Base-by-base conservation (phyloP, 2,797 vertebrate species). In the Vespertilio murinus region DNA sequence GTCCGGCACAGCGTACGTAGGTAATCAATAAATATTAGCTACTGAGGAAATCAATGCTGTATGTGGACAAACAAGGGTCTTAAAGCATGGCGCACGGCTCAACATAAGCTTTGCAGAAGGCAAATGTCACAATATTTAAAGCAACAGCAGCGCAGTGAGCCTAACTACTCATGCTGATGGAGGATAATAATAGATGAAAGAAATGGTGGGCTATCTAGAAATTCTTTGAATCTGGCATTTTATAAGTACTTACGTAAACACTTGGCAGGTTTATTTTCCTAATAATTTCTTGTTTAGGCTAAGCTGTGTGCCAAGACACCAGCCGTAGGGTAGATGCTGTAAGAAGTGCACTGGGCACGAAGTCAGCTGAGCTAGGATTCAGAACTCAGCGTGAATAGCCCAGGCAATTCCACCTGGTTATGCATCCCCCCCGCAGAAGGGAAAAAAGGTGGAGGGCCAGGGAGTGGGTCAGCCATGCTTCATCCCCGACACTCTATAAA, bases 401-500 rank as follows among this genome's bases (percentile, higher is more conserved):
- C 80, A 89, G 17, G 67, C 64, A 82, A 61, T 54, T 82, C 25
- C 56, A 83, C 17, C 40, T 83, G 65, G 78, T 79, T 80, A 54
- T 22, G 4, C 25, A 42, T 77, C 81, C 28, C 54, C 42, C 10
- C 11, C 42, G n/a, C 54, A 81, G 86, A 87, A 78, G 56, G 84
- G 61, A 65, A 92, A 52, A 82, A 80, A 59, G 88, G 78, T 90
- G 75, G 8, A 90, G 82, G 42, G 59, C 69, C 77, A 88, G 28
- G 45, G 94, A 91, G 59, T 47, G 93, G 88, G 71, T 74, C 64
- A 79, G 95, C 52, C 94, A 73, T 71, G 88, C 86, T 88, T 90
- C 49, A 6, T 18, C 17, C 74, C 64, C 30, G 91, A 83, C 93
- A 96, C 85, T 93, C 96, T 88, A 74, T 52, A 75, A 96, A 96